Evolutionary conservation across 2,113 vertebrate genomes (phyloP).

Genomic region (Megaleporinus macrocephalus): DNA sequence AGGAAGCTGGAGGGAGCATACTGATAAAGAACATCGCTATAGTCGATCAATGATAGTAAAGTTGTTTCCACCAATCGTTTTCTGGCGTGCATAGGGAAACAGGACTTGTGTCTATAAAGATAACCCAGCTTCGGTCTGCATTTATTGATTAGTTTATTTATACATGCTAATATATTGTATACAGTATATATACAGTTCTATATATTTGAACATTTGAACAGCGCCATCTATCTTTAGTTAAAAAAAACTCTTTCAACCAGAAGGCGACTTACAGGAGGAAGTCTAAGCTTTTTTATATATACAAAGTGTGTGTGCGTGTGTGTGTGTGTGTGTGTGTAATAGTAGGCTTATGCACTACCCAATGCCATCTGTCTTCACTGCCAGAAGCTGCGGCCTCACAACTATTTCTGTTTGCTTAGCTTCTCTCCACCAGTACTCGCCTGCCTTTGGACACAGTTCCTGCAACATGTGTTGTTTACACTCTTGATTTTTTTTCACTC

Average conservation of each 20-base stretch:
- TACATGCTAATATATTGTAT: too few relatives aligned
- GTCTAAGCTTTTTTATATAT: not conserved
- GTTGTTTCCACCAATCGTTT: too few relatives aligned
- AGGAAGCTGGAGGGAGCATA: too few relatives aligned
- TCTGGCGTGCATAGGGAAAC: too few relatives aligned
- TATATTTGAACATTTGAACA: too few relatives aligned
- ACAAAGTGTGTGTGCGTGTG: slow-evolving; percentile 2
- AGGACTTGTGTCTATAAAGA: too few relatives aligned
- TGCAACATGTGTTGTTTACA: slow-evolving; percentile 39
- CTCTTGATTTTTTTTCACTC: not conserved
- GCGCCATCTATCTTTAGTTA: not conserved
- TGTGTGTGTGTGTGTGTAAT: not conserved
- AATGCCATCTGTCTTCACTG: not conserved
- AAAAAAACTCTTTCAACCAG: too few relatives aligned
- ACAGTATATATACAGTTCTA: too few relatives aligned
- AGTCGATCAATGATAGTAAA: too few relatives aligned
- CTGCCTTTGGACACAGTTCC: slow-evolving; percentile 38
- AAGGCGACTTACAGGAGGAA: not conserved
- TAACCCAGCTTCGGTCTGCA: too few relatives aligned
- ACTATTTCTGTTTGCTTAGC: not conserved
- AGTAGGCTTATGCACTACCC: not conserved
- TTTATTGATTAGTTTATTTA: too few relatives aligned
- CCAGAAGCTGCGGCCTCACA: slow-evolving; percentile 1
- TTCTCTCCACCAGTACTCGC: slow-evolving; percentile 36
- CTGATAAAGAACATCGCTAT: too few relatives aligned